Conservation (phyloP, 2,888 invertebrate species). For the Acronicta alni region DNA sequence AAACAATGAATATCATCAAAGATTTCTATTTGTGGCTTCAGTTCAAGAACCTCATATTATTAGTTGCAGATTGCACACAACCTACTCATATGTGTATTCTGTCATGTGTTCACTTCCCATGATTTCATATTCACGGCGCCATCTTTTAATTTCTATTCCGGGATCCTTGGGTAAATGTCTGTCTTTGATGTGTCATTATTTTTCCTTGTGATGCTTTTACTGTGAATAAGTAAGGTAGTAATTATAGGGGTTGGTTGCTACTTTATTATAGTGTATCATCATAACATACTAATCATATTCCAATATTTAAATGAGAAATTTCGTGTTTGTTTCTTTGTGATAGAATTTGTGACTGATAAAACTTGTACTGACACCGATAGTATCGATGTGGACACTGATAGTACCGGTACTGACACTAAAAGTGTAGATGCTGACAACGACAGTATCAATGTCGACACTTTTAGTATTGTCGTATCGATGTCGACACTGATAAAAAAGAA, state of each 20-base stretch:
- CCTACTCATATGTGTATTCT: constrained; percentile 18
- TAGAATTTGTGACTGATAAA: no score
- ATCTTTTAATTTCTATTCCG: constrained; percentile 37
- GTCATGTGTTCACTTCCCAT: constrained; percentile 42
- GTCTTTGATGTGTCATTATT: constrained; percentile 40
- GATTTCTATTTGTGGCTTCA: constrained; percentile 18
- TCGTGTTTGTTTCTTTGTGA: no score
- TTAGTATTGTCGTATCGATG: no score
- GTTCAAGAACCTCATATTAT: constrained; percentile 22
- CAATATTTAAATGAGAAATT: no score
- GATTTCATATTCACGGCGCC: constrained; percentile 41
- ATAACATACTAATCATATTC: no score
- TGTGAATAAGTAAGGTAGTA: constrained; percentile 20
- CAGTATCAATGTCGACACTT: no score
- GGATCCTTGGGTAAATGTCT: constrained; percentile 30
- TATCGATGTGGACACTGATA: no score
- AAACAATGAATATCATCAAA: constrained; percentile 13
- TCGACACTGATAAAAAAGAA: no score
- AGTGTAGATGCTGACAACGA: no score
- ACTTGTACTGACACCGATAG: no score
- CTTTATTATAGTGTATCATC: constrained; percentile 15
- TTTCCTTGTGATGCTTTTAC: constrained; percentile 16
- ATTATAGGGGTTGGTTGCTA: constrained; percentile 25
- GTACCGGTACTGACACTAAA: no score
- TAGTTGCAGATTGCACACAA: constrained; percentile 30